Evolutionary conservation across 2,797 vertebrate species (phyloP), one percentile per base, ranked within the genome.

Genomic region (Chloroceryle amazona): DNA sequence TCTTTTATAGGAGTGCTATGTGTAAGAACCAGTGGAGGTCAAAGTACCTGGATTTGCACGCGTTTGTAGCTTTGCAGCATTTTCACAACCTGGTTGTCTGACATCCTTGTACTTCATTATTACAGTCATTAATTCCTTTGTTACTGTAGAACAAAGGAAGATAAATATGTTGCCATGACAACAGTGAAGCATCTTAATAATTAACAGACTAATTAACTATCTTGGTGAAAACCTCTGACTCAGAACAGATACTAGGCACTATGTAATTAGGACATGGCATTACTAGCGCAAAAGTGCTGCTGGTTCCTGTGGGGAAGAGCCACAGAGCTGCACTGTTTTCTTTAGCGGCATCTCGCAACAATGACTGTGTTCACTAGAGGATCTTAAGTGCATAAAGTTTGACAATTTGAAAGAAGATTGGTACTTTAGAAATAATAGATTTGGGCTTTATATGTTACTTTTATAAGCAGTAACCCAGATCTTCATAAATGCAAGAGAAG

Each of bases 151-250:
- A 96, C 91, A 95, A 93, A 97, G 81, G 83, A 96, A 63, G 89
- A 90, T 88, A 97, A 97, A 97, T 97, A 96, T 81, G 98, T 98
- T 99, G 98, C 98, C 97, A 98, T 98, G 98, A 98, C 95, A 98
- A 98, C 98, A 84, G 66, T 96, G 98, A 98, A 98, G 89, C 96
- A 97, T 96, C 98, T 98, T 97, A 98, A 98, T 99, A 98, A 99
- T 99, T 99, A 99, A 98, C 98, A 98, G 98, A 98, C 98, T 98
- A 98, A 97, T 98, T 98, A 98, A 91, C 75, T 97, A 95, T 97
- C 96, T 98, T 97, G 97, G 98, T 98, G 98, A 98, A 98, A 98
- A 90, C 72, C 94, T 96, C 75, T 96, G 97, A 98, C 96, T 97
- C 98, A 95, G 96, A 97, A 79, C 95, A 97, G 98, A 98, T 97